A percentile compares a stretch with the other conserved stretches of the same genome.
phyloP scores from a whole-genome alignment of 1,140 invertebrate genomes.

The Aphelenchoides avenae region DNA sequence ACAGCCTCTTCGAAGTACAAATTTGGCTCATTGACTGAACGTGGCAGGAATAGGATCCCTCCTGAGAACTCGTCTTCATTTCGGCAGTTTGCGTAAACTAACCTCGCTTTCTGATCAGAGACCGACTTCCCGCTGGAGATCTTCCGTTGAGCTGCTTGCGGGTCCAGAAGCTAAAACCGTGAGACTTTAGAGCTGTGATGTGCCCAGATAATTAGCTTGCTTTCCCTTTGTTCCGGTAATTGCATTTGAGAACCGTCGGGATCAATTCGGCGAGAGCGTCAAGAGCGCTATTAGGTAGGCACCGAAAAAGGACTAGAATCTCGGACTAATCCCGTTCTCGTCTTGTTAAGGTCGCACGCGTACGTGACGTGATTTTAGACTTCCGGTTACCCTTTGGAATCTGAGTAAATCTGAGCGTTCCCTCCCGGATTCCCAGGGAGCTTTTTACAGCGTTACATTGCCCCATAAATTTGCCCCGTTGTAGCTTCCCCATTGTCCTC shows the following conservation, averaged over 20 bases:
- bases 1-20: conserved; percentile 1
- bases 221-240: conserved; percentile 20
- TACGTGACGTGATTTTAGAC: too few species aligned
- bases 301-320: background rate
- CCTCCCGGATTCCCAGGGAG: conserved; percentile 1
- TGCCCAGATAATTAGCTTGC: too few species aligned
- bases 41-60: too few species aligned
- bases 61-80: conserved; percentile 4
- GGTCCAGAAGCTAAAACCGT: too few species aligned
- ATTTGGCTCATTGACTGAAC: too few species aligned
- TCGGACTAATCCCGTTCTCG: too few species aligned
- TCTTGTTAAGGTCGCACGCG: too few species aligned
- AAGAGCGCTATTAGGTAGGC: background rate
- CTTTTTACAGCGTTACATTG: conserved; percentile 13
- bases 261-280: background rate
- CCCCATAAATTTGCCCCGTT: conserved; percentile 11
- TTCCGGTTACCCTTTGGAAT: conserved; percentile 2
- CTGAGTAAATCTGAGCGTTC: conserved; percentile 8
- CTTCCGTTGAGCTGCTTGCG: background rate
- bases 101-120: conserved; percentile 55
- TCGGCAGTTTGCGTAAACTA: conserved; percentile 1
- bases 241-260: conserved; percentile 2
- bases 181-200: too few species aligned
- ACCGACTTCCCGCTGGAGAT: conserved; percentile 24
- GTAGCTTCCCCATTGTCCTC: background rate